A percentile compares a stretch with the other conserved stretches of the same genome.
phyloP scores from a whole-genome alignment of 1,140 invertebrate genomes.

The Eumaeus atala region DNA sequence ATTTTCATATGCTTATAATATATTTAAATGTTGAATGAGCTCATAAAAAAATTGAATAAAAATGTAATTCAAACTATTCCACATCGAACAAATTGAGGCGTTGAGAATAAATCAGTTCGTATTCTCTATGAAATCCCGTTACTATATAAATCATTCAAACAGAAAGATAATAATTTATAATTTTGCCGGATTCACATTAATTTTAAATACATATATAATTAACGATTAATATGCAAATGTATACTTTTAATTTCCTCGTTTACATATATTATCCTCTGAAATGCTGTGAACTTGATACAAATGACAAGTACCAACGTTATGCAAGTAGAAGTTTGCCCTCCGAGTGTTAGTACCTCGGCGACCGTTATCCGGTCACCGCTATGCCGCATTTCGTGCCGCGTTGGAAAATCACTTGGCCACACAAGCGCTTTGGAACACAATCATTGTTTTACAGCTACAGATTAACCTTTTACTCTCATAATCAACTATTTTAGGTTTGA shows the following conservation, averaged over 20 bases:
- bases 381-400: slow-evolving; percentile 34
- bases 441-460: not conserved
- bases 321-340: slow-evolving; percentile 31
- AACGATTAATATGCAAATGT: not conserved
- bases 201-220: too few relatives aligned
- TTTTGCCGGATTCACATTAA: too few relatives aligned
- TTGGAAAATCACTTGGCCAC: slow-evolving; percentile 30
- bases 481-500: too few relatives aligned
- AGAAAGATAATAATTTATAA: too few relatives aligned
- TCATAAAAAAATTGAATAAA: too few relatives aligned
- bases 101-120: too few relatives aligned
- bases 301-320: not conserved
- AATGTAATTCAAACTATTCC: too few relatives aligned
- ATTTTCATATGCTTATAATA: too few relatives aligned
- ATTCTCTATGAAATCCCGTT: too few relatives aligned
- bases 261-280: not conserved
- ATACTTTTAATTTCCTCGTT: slow-evolving; percentile 4
- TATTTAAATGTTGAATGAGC: too few relatives aligned
- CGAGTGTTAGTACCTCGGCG: slow-evolving; percentile 43
- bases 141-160: too few relatives aligned
- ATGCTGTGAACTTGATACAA: slow-evolving; percentile 1
- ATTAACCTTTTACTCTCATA: slow-evolving; percentile 4
- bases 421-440: slow-evolving; percentile 11
- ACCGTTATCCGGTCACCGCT: slow-evolving; percentile 66
- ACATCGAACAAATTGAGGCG: too few relatives aligned